Evolutionary conservation across 2,113 vertebrate species (phyloP), one percentile per base, ranked within the genome.

Genomic region (Todiramphus saurophagus): DNA sequence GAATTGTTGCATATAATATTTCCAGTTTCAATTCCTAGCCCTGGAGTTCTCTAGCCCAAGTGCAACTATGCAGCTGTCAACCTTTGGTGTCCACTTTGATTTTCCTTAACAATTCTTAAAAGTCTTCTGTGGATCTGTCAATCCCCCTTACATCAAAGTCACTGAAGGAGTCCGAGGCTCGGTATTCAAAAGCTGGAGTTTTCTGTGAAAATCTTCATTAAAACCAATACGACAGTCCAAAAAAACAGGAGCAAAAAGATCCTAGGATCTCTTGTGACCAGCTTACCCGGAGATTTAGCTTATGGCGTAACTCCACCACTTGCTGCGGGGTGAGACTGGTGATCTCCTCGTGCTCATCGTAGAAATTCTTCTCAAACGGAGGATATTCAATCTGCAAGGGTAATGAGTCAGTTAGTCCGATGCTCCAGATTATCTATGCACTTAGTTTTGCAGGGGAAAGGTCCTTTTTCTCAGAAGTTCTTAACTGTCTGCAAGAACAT

Each of bases 291-390:
- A 99, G 98, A 73, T 99, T 99, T 46, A 99, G 98, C 90, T 99
- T 99, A 31, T 99, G 98, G 58, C 99, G 98, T 11, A 99, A 93
- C 91, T 99, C 99, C 72, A 99, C 97, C 94, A 99, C 98, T 74
- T 99, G 99, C 89, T 97, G 97, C 1, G 98, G 98, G 28, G 98
- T 99, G 90, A 99, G 98, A 95, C 91, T 98, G 90, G 97, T 98
- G 94, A 99, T 99, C 96, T 99, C 99, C 95, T 99, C 99, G 0
- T 99, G 99, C 79, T 99, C 99, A 44, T 99, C 98, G 77, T 99
- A 99, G 98, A 99, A 99, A 96, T 99, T 99, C 91, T 99, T 99
- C 98, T 99, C 99, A 98, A 99, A 99, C 0, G 99, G 99, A 33
- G 99, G 97, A 83, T 99, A 99, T 89, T 99, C 99, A 80, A 99